These are phyloP conservation scores for Rutilus rutilus DNA, from an alignment of 2,113 vertebrate genomes.

Conservation along the genomic window DNA sequence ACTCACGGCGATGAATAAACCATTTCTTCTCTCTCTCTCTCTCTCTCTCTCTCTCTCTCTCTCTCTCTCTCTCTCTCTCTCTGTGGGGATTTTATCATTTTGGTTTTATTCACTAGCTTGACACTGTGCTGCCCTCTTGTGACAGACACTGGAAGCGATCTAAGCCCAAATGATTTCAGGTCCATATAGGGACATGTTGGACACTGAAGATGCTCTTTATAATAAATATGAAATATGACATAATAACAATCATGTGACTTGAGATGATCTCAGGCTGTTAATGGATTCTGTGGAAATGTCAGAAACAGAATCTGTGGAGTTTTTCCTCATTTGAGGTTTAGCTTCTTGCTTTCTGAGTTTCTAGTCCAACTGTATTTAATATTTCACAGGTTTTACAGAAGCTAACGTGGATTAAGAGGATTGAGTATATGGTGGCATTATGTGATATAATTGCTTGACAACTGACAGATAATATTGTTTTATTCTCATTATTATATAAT, in stretches of 20 bases:
- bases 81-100: not conserved
- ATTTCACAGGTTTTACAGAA: not conserved
- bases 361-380: not conserved
- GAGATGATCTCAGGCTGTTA: not conserved
- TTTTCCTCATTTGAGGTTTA: not conserved
- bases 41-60: no score
- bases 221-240: not conserved
- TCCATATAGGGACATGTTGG: not conserved
- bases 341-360: not conserved
- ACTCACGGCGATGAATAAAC: not conserved
- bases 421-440: no score
- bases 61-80: no score
- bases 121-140: conserved; percentile 50
- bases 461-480: not conserved
- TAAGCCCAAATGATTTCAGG: not conserved
- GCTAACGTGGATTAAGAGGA: not conserved
- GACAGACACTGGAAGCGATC: not conserved
- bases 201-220: not conserved
- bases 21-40: not conserved
- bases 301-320: not conserved
- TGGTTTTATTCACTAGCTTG: conserved; percentile 18
- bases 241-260: not conserved
- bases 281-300: not conserved
- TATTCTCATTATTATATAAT: not conserved
- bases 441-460: not conserved